These are phyloP conservation scores for Corythornis leucogaster DNA, from an alignment of 2,797 vertebrate species.

Conservation along the genomic window DNA sequence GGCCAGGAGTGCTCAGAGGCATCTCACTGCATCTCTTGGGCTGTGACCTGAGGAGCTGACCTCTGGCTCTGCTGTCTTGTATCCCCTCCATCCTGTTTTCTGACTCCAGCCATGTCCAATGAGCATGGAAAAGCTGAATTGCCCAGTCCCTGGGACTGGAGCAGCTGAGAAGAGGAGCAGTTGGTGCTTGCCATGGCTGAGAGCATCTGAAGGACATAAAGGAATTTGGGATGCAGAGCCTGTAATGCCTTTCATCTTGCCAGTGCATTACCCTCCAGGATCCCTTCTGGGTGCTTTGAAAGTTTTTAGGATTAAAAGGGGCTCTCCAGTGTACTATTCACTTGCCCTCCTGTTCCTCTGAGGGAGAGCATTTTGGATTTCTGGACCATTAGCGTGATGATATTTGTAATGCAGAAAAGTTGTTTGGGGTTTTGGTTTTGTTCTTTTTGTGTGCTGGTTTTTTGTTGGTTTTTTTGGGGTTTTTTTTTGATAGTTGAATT, in stretches of 20 bases:
- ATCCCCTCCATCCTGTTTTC: accelerated
- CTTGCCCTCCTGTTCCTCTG: background rate
- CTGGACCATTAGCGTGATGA: background rate
- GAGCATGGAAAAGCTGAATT: background rate
- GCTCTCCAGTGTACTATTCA: background rate
- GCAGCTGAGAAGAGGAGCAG: background rate
- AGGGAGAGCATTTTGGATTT: background rate
- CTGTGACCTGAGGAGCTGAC: accelerated
- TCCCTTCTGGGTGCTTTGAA: background rate
- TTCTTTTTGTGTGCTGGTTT: background rate
- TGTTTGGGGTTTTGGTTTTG: background rate
- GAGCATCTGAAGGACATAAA: background rate
- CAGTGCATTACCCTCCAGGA: background rate
- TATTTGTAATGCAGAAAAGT: background rate
- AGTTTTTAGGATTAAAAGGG: background rate
- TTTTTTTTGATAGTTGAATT: background rate
- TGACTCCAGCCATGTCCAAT: background rate
- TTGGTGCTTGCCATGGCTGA: background rate
- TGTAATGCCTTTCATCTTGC: background rate
- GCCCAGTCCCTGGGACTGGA: background rate
- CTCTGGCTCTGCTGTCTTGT: background rate
- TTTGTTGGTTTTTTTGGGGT: too few species aligned
- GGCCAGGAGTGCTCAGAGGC: too few species aligned
- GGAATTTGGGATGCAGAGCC: background rate
- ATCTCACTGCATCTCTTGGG: background rate